Conservation (phyloP, 1,140 invertebrate genomes). For the Platorchestia sp. region DNA sequence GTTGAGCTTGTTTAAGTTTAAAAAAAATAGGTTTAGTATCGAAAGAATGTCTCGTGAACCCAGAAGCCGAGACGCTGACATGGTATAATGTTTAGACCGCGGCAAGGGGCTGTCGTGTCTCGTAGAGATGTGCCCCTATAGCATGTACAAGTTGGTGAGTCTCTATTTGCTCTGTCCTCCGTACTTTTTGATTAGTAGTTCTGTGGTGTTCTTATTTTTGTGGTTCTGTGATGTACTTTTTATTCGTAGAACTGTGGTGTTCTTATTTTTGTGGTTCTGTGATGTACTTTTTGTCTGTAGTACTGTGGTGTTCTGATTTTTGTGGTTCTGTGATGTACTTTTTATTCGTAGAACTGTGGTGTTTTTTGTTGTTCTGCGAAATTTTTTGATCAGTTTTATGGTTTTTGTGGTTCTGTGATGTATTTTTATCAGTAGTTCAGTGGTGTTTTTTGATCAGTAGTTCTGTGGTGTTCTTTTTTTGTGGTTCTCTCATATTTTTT, state of each 20-base stretch:
- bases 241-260: not conserved
- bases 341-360: not conserved
- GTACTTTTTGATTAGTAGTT: not conserved
- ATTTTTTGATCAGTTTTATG: not conserved
- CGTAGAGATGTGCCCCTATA: not conserved
- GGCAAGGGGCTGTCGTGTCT: not conserved
- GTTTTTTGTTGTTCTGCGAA: not conserved
- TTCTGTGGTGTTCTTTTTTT: not conserved
- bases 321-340: not conserved
- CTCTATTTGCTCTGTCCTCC: not conserved
- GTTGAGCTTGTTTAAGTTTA: not conserved
- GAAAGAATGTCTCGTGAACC: not conserved
- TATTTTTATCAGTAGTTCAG: not conserved
- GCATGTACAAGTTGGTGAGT: conserved; percentile 42
- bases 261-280: not conserved
- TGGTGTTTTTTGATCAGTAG: not conserved
- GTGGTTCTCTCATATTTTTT: not conserved
- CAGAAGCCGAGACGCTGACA: not conserved
- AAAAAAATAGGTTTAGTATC: not conserved
- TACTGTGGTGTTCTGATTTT: not conserved
- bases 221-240: not conserved
- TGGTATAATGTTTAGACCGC: not conserved
- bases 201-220: not conserved
- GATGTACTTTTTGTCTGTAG: not conserved
- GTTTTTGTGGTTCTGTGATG: not conserved